Base-by-base conservation (phyloP, 2,113 vertebrate species). In the Esox niger region DNA sequence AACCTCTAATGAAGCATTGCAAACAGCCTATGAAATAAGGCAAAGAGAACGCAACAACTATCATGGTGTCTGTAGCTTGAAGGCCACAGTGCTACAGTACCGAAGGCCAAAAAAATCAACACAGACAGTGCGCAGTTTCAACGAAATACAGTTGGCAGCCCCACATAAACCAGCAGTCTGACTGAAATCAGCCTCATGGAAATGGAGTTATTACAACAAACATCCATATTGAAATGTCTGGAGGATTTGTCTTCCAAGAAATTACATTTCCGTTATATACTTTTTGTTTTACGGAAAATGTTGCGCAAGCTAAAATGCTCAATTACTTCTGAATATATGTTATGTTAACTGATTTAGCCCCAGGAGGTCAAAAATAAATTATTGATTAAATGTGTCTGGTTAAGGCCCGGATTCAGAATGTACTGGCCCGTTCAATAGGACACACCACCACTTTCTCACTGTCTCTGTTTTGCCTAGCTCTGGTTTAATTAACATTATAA, bases 401-500 rank as follows among this genome's bases (percentile, higher is more conserved):
- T 27, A 15, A 30, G 4, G 11, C 15, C 56, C 6, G 15, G 15
- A 15, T 5, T 27, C 29, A 7, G 35, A 38, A 38, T 15, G 10
- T 3, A 3, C 13, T 38, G 15, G 11, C 35, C 11, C 35, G 10
- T 38, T 13, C 10, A 58, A 17, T 30, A 20, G 15, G 27, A 4
- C 56, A 31, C 29, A 27, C 17, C 26, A 59, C 56, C 21, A 27
- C 9, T 13, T 27, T 30, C 13, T 30, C 25, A 78, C 78, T 78
- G 74, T 63, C 63, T 80, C 75, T 79, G 79, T 81, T 75, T 81
- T 63, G 43, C 75, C 33, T 74, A 47, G 76, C 70, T 79, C 63
- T 71, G 72, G 77, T 68, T 62, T 80, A 61, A 29, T 75, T 58
- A 58, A 58, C 27, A 79, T 82, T 81, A 83, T 86, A 76, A 75